Conservation (phyloP, 2,888 invertebrate genomes). For the Aporophyla nigra region DNA sequence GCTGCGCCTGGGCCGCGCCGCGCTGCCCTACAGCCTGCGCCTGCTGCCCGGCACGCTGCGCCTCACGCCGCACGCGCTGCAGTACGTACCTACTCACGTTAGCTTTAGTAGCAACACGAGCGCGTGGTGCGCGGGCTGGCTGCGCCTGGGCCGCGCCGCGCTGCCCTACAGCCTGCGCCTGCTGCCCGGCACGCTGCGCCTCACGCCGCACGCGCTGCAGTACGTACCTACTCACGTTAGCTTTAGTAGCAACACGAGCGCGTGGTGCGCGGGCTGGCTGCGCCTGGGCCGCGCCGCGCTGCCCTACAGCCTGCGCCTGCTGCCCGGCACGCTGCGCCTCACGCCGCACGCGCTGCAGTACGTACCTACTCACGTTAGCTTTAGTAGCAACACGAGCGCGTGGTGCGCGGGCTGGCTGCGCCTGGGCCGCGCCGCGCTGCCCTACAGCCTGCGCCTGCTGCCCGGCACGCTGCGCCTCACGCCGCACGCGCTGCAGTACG, state of each 20-base stretch:
- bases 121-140: conserved; percentile 85
- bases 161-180: conserved; percentile 83
- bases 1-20: conserved; percentile 79
- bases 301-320: conserved; percentile 83
- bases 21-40: conserved; percentile 82
- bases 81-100: conserved; percentile 4
- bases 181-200: conserved; percentile 82
- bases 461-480: conserved; percentile 83
- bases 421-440: conserved; percentile 79
- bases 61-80: conserved; percentile 72
- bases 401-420: conserved; percentile 85
- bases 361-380: not conserved
- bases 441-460: conserved; percentile 83
- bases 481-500: conserved; percentile 66
- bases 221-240: not conserved
- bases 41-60: conserved; percentile 84
- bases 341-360: conserved; percentile 68
- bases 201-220: conserved; percentile 72
- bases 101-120: not conserved
- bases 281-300: conserved; percentile 78
- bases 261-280: conserved; percentile 85
- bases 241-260: conserved; percentile 36
- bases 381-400: conserved; percentile 51
- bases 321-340: conserved; percentile 83
- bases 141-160: conserved; percentile 79